Evolutionary conservation across 2,797 vertebrate genomes (phyloP).

Genomic region (Buphagus erythrorhynchus): DNA sequence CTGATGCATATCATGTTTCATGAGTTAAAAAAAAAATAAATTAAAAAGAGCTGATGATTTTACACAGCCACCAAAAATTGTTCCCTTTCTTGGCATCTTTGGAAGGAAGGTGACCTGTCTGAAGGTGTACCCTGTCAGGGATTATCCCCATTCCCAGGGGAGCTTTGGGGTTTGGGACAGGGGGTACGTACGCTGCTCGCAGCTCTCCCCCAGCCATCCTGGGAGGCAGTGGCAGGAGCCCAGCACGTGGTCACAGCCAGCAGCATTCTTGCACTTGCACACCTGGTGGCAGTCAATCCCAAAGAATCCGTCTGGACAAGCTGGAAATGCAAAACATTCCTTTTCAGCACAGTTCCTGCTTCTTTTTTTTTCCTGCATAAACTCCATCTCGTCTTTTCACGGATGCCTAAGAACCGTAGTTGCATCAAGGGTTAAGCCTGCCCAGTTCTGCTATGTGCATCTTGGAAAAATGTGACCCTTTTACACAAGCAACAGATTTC

Average conservation of each 20-base stretch:
- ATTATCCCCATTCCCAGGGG: background rate
- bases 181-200: constrained; percentile 31
- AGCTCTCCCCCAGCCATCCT: constrained; percentile 80
- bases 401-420: background rate
- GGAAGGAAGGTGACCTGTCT: background rate
- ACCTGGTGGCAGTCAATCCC: constrained; percentile 84
- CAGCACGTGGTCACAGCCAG: constrained; percentile 82
- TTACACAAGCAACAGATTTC: background rate
- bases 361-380: background rate
- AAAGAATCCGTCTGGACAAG: constrained; percentile 83
- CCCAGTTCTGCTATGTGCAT: background rate
- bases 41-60: background rate
- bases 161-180: background rate
- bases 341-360: background rate
- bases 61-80: background rate
- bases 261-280: constrained; percentile 85
- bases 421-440: background rate
- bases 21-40: background rate
- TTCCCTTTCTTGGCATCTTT: background rate
- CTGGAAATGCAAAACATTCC: constrained; percentile 69
- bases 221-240: constrained; percentile 76
- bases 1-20: background rate
- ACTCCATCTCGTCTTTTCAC: background rate
- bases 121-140: background rate
- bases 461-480: background rate